phyloP scores from a whole-genome alignment of 2,113 vertebrate genomes.

The Pleuronectes platessa region DNA sequence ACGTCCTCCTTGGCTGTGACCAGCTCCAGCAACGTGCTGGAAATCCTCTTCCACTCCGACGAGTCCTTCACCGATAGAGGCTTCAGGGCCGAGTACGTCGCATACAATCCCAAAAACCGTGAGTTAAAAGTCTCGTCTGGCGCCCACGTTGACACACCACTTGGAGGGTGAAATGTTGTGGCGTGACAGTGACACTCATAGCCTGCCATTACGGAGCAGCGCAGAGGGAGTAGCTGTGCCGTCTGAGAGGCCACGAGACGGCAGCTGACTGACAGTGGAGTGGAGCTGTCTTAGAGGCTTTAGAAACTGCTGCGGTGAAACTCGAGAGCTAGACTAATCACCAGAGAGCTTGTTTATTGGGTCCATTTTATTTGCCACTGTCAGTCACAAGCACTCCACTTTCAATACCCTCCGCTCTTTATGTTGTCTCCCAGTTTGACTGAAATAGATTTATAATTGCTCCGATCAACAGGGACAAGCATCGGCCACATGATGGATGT shows the following conservation, averaged over 20 bases:
- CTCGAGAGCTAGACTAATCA: constrained; percentile 60
- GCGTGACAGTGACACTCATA: constrained; percentile 31
- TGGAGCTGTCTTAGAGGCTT: constrained; percentile 37
- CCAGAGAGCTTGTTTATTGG: constrained; percentile 66
- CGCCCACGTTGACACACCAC: not conserved
- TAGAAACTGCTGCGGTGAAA: constrained; percentile 46
- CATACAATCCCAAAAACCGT: constrained; percentile 81
- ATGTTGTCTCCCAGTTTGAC: constrained; percentile 50
- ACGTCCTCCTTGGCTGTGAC: constrained; percentile 62
- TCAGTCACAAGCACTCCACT: constrained; percentile 59
- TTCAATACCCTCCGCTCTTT: constrained; percentile 51
- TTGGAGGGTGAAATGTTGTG: constrained; percentile 21
- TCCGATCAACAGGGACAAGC: constrained; percentile 58
- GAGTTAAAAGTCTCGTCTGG: constrained; percentile 55
- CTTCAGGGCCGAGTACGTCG: constrained; percentile 76
- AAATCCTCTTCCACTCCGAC: constrained; percentile 81
- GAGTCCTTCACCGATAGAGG: constrained; percentile 83
- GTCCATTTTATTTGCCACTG: constrained; percentile 67
- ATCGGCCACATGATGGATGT: constrained; percentile 58
- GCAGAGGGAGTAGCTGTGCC: constrained; percentile 7
- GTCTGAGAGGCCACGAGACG: constrained; percentile 12
- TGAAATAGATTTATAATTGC: constrained; percentile 72
- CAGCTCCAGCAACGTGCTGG: constrained; percentile 62
- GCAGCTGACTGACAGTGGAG: constrained; percentile 59
- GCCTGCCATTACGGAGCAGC: constrained; percentile 31